These are phyloP conservation scores for Peromyscus attwateri DNA, from an alignment of 2,797 vertebrate species.

Conservation along the genomic window DNA sequence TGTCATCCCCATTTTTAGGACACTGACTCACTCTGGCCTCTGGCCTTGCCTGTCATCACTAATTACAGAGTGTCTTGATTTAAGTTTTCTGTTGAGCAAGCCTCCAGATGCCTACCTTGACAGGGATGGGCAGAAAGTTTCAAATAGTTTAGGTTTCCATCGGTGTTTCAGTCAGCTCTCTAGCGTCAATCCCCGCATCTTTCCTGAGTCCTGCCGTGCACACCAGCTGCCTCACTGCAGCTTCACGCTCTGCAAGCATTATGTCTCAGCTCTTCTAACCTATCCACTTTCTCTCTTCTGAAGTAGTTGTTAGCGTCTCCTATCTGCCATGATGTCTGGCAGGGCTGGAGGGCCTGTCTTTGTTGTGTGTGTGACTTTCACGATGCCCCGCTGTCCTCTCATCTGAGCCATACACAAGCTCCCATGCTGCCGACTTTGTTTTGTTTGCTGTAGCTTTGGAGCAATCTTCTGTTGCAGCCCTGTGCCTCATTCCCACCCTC, in stretches of 20 bases:
- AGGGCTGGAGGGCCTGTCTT: background rate
- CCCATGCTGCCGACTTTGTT: background rate
- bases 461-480: background rate
- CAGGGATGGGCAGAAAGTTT: background rate
- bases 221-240: background rate
- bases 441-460: background rate
- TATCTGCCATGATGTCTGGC: background rate
- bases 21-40: background rate
- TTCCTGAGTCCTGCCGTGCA: background rate
- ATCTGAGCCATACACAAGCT: background rate
- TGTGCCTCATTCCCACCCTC: background rate
- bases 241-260: background rate
- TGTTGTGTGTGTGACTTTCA: background rate
- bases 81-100: conserved; percentile 9
- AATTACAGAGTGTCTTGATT: background rate
- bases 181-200: background rate
- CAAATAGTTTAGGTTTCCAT: background rate
- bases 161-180: background rate
- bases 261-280: background rate
- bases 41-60: background rate
- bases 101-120: background rate
- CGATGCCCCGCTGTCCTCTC: background rate
- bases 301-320: background rate
- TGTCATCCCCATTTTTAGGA: background rate
- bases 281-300: background rate